phyloP scores from a whole-genome alignment of 2,113 vertebrate genomes.

The Daubentonia madagascariensis region DNA sequence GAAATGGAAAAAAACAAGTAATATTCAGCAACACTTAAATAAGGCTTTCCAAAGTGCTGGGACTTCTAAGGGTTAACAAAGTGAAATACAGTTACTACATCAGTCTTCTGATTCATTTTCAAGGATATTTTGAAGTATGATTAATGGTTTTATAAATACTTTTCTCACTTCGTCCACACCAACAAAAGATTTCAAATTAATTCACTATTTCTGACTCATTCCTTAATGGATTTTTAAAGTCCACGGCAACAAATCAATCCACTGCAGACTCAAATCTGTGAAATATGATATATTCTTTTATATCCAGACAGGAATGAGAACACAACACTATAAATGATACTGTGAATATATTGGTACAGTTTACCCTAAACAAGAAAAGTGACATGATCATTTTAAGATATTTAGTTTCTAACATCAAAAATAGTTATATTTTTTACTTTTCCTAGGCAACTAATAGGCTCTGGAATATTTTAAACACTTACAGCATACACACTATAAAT shows the following conservation, averaged over 20 bases:
- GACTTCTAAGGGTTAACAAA: not conserved
- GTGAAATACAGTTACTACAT: conserved; percentile 32
- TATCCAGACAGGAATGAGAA: not conserved
- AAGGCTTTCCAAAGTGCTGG: not conserved
- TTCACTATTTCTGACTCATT: conserved; percentile 77
- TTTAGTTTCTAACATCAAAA: not conserved
- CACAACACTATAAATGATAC: conserved; percentile 29
- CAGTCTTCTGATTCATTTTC: conserved; percentile 66
- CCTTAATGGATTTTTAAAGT: conserved; percentile 81
- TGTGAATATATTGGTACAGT: conserved; percentile 41
- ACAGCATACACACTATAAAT: not conserved
- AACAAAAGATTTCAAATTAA: conserved; percentile 80
- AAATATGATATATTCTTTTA: conserved; percentile 46
- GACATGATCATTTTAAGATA: not conserved
- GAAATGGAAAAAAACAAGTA: not conserved
- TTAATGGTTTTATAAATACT: conserved; percentile 74
- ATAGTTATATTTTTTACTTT: not conserved
- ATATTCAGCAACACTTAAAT: not conserved
- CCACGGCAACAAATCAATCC: conserved; percentile 80
- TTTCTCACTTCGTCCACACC: conserved; percentile 65
- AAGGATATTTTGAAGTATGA: conserved; percentile 77
- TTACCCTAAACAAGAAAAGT: conserved; percentile 51
- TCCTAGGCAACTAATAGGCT: not conserved
- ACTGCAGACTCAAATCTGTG: conserved; percentile 51
- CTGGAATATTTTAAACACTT: not conserved